Conservation (phyloP, 2,113 vertebrate species). For the Phaethornis superciliosus region DNA sequence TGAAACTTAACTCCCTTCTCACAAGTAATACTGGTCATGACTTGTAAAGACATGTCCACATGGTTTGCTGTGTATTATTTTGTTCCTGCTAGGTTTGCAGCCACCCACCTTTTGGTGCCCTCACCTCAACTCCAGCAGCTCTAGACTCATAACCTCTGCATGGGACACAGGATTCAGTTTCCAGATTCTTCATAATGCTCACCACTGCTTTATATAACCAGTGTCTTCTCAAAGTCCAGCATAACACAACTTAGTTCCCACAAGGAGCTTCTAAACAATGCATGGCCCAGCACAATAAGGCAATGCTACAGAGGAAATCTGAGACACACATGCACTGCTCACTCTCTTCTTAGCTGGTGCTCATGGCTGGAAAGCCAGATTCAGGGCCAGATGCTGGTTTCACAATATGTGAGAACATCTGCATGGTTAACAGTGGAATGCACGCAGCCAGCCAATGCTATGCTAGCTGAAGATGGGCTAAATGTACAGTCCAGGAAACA, state of each 20-base stretch:
- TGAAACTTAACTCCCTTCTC: not conserved
- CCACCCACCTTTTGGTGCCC: not conserved
- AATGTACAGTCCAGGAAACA: not conserved
- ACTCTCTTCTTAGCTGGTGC: not conserved
- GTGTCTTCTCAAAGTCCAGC: not conserved
- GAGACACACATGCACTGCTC: not conserved
- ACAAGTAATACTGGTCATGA: not conserved
- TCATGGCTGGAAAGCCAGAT: not conserved
- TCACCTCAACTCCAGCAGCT: not conserved
- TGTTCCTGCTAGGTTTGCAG: not conserved
- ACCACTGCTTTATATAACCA: not conserved
- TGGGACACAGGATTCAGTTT: not conserved
- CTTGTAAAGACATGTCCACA: not conserved
- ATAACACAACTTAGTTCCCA: not conserved
- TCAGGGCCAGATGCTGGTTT: not conserved
- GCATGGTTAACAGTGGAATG: not conserved
- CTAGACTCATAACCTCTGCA: not conserved
- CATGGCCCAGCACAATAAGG: not conserved
- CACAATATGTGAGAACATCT: not conserved
- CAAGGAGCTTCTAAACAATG: not conserved
- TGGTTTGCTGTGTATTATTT: not conserved
- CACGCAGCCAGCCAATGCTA: not conserved
- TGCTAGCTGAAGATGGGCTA: not conserved
- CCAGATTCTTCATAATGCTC: not conserved
- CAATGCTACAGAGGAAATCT: not conserved